phyloP scores from a whole-genome alignment of 2,797 vertebrate genomes.

The Botia almorhae region DNA sequence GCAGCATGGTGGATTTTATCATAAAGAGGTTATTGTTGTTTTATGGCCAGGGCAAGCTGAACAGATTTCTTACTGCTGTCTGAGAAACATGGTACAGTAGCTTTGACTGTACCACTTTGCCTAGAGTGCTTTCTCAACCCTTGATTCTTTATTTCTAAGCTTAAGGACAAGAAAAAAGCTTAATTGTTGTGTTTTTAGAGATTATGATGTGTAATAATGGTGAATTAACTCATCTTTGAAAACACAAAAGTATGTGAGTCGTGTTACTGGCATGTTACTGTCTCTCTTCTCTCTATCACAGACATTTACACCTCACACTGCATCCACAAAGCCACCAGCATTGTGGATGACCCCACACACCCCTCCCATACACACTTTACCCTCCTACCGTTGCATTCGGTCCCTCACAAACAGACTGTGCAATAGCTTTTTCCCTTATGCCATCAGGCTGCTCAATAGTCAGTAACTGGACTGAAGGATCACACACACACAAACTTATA shows the following conservation, averaged over 20 bases:
- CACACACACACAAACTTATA: too few species aligned
- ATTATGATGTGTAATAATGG: constrained; percentile 12
- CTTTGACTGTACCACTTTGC: constrained; percentile 49
- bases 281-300: too few species aligned
- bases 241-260: constrained; percentile 7
- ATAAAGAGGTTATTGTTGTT: constrained; percentile 62
- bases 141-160: constrained; percentile 8
- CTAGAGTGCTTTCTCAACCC: constrained; percentile 36
- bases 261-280: constrained; percentile 17
- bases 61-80: constrained; percentile 54
- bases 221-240: constrained; percentile 19
- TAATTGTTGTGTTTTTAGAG: constrained; percentile 17
- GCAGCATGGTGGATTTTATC: constrained; percentile 55
- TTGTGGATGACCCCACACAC: too few species aligned
- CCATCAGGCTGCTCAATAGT: too few species aligned
- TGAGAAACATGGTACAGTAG: constrained; percentile 55
- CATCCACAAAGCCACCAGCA: too few species aligned
- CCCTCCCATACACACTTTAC: too few species aligned
- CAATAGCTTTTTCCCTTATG: too few species aligned
- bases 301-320: too few species aligned
- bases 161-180: background rate
- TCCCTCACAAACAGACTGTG: too few species aligned
- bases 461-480: too few species aligned
- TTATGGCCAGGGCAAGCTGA: constrained; percentile 55
- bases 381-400: too few species aligned